phyloP scores from a whole-genome alignment of 2,797 vertebrate species.

The Staurois parvus region DNA sequence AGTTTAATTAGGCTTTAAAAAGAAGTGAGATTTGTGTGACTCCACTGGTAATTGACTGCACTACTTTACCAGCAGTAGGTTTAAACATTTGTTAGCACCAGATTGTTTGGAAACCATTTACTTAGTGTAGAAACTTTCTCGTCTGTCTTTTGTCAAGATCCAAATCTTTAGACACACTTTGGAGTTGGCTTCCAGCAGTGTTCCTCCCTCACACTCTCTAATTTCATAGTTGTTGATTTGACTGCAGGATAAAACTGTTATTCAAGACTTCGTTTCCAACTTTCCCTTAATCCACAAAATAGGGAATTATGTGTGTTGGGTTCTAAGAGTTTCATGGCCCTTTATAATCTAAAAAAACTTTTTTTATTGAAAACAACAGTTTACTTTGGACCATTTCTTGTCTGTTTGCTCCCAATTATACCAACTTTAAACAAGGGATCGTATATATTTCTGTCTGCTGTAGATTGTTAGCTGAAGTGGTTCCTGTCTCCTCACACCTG shows the following conservation, averaged over 20 bases:
- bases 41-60: conserved; percentile 35
- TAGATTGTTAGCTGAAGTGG: conserved; percentile 24
- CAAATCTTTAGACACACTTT: conserved; percentile 56
- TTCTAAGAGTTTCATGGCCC: conserved; percentile 11
- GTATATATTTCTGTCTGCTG: conserved; percentile 32
- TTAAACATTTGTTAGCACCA: conserved; percentile 53
- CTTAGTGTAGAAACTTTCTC: conserved; percentile 40
- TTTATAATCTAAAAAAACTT: conserved; percentile 23
- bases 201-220: conserved; percentile 52
- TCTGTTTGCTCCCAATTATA: conserved; percentile 44
- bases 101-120: conserved; percentile 55
- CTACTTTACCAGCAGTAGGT: conserved; percentile 51
- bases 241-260: conserved; percentile 49
- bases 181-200: conserved; percentile 48
- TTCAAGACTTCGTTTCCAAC: conserved; percentile 40
- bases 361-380: background rate
- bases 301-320: conserved; percentile 9
- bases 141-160: conserved; percentile 57
- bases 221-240: conserved; percentile 57
- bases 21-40: conserved; percentile 39
- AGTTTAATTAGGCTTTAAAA: conserved; percentile 41
- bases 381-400: conserved; percentile 14
- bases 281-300: conserved; percentile 27
- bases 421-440: conserved; percentile 38
- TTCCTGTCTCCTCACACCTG: conserved; percentile 44